phyloP scores from a whole-genome alignment of 2,797 vertebrate species.

The Taeniopygia guttata region DNA sequence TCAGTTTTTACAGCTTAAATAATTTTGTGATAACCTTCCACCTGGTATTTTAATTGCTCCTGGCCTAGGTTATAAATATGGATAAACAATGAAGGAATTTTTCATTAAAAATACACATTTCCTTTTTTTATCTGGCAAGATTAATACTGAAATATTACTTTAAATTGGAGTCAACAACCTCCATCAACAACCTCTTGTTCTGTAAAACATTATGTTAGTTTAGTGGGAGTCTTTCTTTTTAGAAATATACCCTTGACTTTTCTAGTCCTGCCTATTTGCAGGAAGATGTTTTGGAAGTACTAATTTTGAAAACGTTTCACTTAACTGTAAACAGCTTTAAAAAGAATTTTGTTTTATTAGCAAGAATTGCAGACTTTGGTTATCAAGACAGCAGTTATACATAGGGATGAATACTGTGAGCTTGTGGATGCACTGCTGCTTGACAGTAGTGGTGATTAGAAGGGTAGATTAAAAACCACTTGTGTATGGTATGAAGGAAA shows the following conservation, averaged over 20 bases:
- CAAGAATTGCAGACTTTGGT: not conserved
- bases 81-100: not conserved
- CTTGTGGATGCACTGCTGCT: not conserved
- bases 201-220: not conserved
- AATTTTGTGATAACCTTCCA: not conserved
- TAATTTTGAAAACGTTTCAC: not conserved
- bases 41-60: not conserved
- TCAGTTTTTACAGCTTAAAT: not conserved
- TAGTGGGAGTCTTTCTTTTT: not conserved
- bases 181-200: not conserved
- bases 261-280: not conserved
- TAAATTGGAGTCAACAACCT: not conserved
- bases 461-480: not conserved
- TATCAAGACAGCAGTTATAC: not conserved
- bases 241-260: not conserved
- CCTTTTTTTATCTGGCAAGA: not conserved
- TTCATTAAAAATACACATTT: not conserved
- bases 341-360: not conserved
- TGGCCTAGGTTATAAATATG: not conserved
- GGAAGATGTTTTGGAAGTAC: not conserved
- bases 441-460: not conserved
- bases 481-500: not conserved
- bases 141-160: not conserved
- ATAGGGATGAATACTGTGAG: not conserved
- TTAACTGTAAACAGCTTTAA: not conserved